phyloP scores from a whole-genome alignment of 2,113 vertebrate genomes.

The Microcebus lehilahytsara region DNA sequence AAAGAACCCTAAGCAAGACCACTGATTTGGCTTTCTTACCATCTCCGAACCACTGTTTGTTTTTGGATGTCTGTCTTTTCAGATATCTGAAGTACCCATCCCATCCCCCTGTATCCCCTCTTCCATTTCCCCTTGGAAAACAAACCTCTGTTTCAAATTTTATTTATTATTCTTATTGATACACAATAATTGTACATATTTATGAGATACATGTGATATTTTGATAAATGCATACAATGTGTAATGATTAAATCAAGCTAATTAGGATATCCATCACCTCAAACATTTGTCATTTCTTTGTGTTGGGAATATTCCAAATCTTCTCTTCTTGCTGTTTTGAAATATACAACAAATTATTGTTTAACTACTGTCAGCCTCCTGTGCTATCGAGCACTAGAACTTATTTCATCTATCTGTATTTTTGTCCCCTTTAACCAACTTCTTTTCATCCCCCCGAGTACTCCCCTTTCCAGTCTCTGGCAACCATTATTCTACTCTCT shows the following conservation, averaged over 20 bases:
- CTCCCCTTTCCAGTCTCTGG: too few relatives aligned
- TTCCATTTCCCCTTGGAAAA: neutral
- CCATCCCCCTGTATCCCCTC: neutral
- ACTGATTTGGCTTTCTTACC: neutral
- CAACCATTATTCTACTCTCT: too few relatives aligned
- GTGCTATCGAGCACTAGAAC: too few relatives aligned
- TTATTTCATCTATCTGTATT: too few relatives aligned
- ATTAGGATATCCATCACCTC: neutral
- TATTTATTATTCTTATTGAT: neutral
- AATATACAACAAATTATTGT: too few relatives aligned
- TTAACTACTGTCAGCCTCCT: too few relatives aligned
- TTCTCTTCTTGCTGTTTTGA: too few relatives aligned
- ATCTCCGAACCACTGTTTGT: neutral
- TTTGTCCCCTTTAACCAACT: too few relatives aligned
- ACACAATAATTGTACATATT: neutral
- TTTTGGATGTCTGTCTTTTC: neutral
- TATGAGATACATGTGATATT: neutral
- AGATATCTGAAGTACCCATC: neutral
- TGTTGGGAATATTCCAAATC: too few relatives aligned
- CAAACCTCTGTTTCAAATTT: slow-evolving; percentile 11
- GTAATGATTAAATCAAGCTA: neutral
- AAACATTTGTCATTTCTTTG: too few relatives aligned
- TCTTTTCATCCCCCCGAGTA: too few relatives aligned
- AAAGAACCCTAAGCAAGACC: neutral
- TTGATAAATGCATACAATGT: neutral